Evolutionary conservation across 2,888 invertebrate genomes (phyloP).

Genomic region (Pammene aurita): DNA sequence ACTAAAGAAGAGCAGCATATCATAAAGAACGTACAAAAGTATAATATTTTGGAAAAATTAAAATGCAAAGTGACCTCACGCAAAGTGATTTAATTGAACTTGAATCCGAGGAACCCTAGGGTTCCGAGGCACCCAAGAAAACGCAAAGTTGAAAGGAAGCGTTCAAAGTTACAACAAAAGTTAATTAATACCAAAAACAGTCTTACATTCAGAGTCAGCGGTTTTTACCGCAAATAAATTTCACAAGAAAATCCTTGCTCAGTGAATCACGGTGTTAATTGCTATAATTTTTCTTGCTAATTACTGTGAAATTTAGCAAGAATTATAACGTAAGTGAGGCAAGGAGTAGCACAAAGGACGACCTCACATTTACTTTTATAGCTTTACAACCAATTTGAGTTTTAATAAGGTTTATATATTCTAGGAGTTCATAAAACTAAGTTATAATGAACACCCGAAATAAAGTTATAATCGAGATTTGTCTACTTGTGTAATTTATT

Average conservation of each 20-base stretch:
- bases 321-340: slow-evolving; percentile 48
- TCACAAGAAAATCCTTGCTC: slow-evolving; percentile 51
- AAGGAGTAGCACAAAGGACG: slow-evolving; percentile 46
- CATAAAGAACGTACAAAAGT: no score
- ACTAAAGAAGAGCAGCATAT: no score
- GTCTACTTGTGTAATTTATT: no score
- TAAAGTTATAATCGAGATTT: no score
- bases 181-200: slow-evolving; percentile 26
- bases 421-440: neutral
- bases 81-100: no score
- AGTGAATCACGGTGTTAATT: slow-evolving; percentile 58
- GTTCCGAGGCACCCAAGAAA: neutral
- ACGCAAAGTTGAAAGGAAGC: neutral
- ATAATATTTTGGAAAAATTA: no score
- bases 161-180: neutral
- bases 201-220: slow-evolving; percentile 25
- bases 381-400: slow-evolving; percentile 19
- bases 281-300: slow-evolving; percentile 62
- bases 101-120: no score
- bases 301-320: slow-evolving; percentile 55
- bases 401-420: slow-evolving; percentile 22
- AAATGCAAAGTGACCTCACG: no score
- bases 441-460: no score
- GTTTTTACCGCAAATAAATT: slow-evolving; percentile 45
- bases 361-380: slow-evolving; percentile 43